Conservation (phyloP, 1,140 invertebrate genomes). For the Parapsyche elsis region DNA sequence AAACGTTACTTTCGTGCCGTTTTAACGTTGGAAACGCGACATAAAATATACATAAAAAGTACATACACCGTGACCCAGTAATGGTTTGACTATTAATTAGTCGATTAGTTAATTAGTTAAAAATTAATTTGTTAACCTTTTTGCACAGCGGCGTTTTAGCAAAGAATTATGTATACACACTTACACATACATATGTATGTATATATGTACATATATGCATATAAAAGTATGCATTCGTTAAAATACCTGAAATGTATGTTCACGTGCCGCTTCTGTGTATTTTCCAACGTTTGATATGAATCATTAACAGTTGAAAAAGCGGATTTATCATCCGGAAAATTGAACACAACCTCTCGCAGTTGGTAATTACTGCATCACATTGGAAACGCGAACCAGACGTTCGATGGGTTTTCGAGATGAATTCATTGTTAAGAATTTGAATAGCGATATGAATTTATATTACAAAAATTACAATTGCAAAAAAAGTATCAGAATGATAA, state of each 20-base stretch:
- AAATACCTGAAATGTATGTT: no score
- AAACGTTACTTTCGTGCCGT: neutral
- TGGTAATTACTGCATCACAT: conserved; percentile 39
- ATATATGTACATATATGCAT: no score
- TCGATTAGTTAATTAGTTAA: no score
- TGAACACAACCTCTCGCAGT: conserved; percentile 19
- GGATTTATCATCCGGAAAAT: conserved; percentile 25
- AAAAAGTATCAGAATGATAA: neutral
- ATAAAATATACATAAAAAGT: conserved; percentile 5
- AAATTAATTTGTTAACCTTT: no score
- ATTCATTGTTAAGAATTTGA: conserved; percentile 34
- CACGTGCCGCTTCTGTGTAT: conserved; percentile 5
- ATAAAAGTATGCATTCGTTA: no score
- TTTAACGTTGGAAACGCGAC: neutral
- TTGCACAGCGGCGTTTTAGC: no score
- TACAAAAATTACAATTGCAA: neutral
- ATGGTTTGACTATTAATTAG: no score
- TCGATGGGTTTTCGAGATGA: conserved; percentile 30
- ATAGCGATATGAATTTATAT: conserved; percentile 2
- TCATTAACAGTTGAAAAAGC: neutral
- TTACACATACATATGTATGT: no score
- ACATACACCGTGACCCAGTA: neutral
- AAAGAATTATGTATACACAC: no score
- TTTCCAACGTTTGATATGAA: neutral
- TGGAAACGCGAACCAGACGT: conserved; percentile 20